These are phyloP conservation scores for Lophotis ruficrista DNA, from an alignment of 2,113 vertebrate species.

Conservation along the genomic window DNA sequence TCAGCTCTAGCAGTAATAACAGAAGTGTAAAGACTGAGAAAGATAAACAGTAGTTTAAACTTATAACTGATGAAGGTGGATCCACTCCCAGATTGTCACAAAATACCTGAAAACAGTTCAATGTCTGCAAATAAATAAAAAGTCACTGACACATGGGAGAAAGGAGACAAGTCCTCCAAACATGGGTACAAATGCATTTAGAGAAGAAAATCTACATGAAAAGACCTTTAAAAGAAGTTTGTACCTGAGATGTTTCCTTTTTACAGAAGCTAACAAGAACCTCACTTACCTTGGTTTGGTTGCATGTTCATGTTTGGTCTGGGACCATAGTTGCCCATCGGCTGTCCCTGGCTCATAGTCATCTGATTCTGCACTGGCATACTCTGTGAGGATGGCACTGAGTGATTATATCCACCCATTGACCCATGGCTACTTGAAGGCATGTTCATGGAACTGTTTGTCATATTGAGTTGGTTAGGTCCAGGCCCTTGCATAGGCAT, in stretches of 20 bases:
- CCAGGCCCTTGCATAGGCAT: slow-evolving; percentile 98
- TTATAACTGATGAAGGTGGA: neutral
- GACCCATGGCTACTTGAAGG: slow-evolving; percentile 93
- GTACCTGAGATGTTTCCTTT: neutral
- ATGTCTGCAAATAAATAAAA: neutral
- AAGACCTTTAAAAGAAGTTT: neutral
- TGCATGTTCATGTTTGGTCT: slow-evolving; percentile 98
- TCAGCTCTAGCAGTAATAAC: neutral
- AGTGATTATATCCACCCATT: slow-evolving; percentile 95
- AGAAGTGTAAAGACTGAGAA: neutral
- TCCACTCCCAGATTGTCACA: neutral
- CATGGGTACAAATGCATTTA: neutral
- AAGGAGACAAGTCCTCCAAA: neutral
- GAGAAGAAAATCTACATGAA: neutral
- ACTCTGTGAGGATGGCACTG: slow-evolving; percentile 92
- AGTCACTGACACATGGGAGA: neutral
- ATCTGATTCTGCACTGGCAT: slow-evolving; percentile 95
- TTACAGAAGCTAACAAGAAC: neutral
- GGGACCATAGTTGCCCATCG: slow-evolving; percentile 93
- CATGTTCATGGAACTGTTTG: slow-evolving; percentile 92
- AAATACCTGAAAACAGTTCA: neutral
- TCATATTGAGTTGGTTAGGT: slow-evolving; percentile 93
- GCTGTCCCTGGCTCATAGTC: slow-evolving; percentile 95
- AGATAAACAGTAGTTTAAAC: neutral
- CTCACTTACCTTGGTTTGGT: slow-evolving; percentile 89